Percentiles rank a stretch among this genome's conserved stretches.
Conservation (phyloP, 2,113 vertebrate genomes). For the Seriola dumerili region DNA sequence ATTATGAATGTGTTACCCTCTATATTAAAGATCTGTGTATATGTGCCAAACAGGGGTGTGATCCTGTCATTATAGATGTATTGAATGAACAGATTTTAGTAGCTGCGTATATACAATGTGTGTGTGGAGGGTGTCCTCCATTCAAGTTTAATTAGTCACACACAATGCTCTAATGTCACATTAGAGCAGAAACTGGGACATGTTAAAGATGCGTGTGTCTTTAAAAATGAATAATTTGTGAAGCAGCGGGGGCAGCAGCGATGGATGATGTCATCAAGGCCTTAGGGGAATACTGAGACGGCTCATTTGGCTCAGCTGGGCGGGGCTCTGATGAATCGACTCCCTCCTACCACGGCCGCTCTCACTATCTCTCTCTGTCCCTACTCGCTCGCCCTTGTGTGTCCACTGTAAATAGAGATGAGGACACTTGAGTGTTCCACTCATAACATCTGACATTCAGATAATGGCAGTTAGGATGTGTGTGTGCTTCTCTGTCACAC, state of each 20-base stretch:
- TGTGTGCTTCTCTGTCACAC: not conserved
- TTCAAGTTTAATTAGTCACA: not conserved
- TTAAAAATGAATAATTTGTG: slow-evolving; percentile 35
- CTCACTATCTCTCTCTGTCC: slow-evolving; percentile 8
- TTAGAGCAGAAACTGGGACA: slow-evolving; percentile 16
- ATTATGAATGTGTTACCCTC: no score
- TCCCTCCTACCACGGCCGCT: not conserved
- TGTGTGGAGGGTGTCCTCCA: not conserved
- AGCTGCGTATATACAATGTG: not conserved
- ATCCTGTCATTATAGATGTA: not conserved
- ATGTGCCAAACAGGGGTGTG: no score
- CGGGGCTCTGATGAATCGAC: not conserved
- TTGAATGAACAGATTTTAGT: not conserved
- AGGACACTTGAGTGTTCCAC: slow-evolving; percentile 17
- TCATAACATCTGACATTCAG: not conserved
- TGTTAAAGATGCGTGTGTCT: slow-evolving; percentile 5
- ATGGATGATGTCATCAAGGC: slow-evolving; percentile 57
- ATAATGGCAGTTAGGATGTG: not conserved
- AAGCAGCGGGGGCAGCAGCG: slow-evolving; percentile 6
- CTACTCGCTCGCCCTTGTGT: slow-evolving; percentile 23
- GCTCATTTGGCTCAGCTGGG: slow-evolving; percentile 41
- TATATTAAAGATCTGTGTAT: no score
- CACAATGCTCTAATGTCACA: not conserved
- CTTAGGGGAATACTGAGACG: slow-evolving; percentile 42
- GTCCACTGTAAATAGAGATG: slow-evolving; percentile 29